These are phyloP conservation scores for Protomyctophum bolini DNA, from an alignment of 2,113 vertebrate species.

Conservation along the genomic window DNA sequence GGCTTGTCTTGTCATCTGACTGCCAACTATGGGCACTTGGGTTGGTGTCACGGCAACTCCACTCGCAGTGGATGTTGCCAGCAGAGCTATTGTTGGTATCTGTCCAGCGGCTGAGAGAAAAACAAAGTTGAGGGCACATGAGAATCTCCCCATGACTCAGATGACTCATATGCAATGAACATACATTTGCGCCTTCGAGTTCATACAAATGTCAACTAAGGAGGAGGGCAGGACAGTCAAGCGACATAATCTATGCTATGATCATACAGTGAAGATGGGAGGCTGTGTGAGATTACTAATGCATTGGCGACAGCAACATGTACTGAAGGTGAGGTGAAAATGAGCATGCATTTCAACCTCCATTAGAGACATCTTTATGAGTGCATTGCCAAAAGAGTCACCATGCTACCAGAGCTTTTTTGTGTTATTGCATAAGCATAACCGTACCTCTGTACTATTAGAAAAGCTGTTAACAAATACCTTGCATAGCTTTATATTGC, in stretches of 20 bases:
- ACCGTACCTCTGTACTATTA: background rate
- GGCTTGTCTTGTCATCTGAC: conserved; percentile 81
- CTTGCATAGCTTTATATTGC: conserved; percentile 84
- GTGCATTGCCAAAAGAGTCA: no score
- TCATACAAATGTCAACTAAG: background rate
- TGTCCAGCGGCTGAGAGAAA: conserved; percentile 67
- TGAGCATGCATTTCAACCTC: no score
- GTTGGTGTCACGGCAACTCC: conserved; percentile 70
- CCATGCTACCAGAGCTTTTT: no score
- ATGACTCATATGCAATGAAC: background rate
- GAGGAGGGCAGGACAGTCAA: background rate
- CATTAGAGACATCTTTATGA: no score
- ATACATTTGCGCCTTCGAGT: background rate
- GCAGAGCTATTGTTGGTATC: conserved; percentile 74
- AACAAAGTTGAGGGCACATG: background rate
- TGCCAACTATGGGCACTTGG: conserved; percentile 75
- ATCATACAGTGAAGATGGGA: background rate
- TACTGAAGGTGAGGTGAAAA: background rate
- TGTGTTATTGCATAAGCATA: no score
- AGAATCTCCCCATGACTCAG: background rate
- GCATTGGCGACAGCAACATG: background rate
- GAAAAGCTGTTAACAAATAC: conserved; percentile 33
- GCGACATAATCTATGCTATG: background rate
- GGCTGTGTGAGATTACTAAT: background rate
- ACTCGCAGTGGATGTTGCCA: conserved; percentile 67